Percentiles rank a stretch among this genome's conserved stretches.
phyloP scores from a whole-genome alignment of 2,797 vertebrate genomes.

The Mus caroli region DNA sequence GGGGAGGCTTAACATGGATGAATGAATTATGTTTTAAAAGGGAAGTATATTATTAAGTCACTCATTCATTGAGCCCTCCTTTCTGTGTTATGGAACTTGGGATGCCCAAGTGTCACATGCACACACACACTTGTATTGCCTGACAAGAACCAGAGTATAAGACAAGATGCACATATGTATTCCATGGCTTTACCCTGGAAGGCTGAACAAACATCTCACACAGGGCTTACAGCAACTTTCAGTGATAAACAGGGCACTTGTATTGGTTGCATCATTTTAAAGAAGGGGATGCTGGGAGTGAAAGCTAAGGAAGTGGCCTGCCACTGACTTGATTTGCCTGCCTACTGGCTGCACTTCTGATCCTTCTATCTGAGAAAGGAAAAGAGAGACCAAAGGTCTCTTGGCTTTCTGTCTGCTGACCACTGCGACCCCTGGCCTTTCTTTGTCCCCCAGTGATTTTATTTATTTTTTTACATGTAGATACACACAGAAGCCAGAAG shows the following conservation, averaged over 20 bases:
- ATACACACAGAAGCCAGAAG: neutral
- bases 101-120: accelerated
- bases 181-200: neutral
- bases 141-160: too few species aligned
- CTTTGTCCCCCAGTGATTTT: accelerated
- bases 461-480: neutral
- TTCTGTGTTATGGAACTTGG: neutral
- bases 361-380: neutral
- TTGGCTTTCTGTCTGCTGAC: neutral
- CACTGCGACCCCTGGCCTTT: too few species aligned
- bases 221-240: too few species aligned
- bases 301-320: neutral
- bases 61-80: neutral
- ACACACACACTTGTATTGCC: neutral
- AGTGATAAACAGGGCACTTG: too few species aligned
- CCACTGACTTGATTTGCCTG: neutral
- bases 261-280: neutral
- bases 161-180: accelerated
- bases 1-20: neutral
- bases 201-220: neutral
- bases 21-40: neutral
- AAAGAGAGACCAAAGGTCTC: neutral
- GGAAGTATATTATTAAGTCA: neutral
- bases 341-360: neutral
- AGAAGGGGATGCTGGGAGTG: neutral